Conservation (phyloP, 2,888 invertebrate genomes). For the Acrobasis consociella region DNA sequence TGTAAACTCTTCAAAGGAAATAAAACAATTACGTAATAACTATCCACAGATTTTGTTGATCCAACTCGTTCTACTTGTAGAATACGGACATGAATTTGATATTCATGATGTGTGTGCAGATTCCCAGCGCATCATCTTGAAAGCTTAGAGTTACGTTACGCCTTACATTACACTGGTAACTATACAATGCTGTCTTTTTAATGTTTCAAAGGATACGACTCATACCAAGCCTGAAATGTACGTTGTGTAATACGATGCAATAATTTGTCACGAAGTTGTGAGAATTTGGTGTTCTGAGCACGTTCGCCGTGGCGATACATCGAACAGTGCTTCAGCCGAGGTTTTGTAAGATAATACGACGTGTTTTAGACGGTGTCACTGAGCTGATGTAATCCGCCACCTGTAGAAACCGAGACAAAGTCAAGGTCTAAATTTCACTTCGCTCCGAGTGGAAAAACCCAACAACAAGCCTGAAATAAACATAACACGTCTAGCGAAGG, state of each 20-base stretch:
- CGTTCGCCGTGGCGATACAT: constrained; percentile 46
- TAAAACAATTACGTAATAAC: constrained; percentile 1
- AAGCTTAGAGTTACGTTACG: background rate
- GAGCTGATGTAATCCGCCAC: constrained; percentile 53
- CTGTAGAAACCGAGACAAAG: constrained; percentile 60
- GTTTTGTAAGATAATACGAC: constrained; percentile 60
- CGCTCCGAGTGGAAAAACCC: constrained; percentile 30
- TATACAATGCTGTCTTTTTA: constrained; percentile 3
- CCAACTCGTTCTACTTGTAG: background rate
- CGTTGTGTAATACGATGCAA: constrained; percentile 22
- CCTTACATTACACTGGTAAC: background rate
- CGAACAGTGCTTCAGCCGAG: constrained; percentile 39
- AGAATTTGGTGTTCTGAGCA: constrained; percentile 49
- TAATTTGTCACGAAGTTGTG: constrained; percentile 29
- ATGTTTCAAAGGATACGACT: constrained; percentile 35
- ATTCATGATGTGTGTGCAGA: constrained; percentile 12
- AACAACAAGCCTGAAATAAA: background rate
- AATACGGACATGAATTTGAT: constrained; percentile 2
- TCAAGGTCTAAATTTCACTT: constrained; percentile 67
- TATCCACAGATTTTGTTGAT: background rate
- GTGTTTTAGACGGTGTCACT: constrained; percentile 50
- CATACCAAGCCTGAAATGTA: constrained; percentile 29
- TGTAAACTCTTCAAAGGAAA: background rate
- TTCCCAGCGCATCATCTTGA: constrained; percentile 1
- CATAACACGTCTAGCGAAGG: constrained; percentile 19